These are phyloP conservation scores for Polypterus senegalus DNA, from an alignment of 2,113 vertebrate genomes.

Conservation along the genomic window DNA sequence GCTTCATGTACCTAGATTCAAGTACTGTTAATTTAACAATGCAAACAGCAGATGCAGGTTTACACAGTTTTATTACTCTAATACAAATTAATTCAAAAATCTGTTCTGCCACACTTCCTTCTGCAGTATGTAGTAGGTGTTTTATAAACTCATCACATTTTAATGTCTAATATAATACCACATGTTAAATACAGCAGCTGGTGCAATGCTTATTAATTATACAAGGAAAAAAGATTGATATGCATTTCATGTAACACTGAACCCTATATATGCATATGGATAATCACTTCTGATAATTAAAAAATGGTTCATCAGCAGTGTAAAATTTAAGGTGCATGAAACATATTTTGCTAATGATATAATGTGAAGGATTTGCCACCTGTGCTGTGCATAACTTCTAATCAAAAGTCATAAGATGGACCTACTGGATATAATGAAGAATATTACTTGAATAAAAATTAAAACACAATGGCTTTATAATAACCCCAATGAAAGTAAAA, in stretches of 20 bases:
- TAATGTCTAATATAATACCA: neutral
- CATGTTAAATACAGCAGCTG: conserved; percentile 1
- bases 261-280: neutral
- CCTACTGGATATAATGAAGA: too few relatives aligned
- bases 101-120: conserved; percentile 2
- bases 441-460: too few relatives aligned
- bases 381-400: too few relatives aligned
- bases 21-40: conserved; percentile 3
- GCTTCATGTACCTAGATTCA: neutral
- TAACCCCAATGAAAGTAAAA: too few relatives aligned
- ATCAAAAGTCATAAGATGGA: too few relatives aligned
- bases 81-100: conserved; percentile 2
- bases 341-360: too few relatives aligned
- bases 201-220: conserved; percentile 1
- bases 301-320: neutral
- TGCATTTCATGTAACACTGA: neutral
- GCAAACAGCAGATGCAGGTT: conserved; percentile 5
- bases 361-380: too few relatives aligned
- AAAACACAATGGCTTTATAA: too few relatives aligned
- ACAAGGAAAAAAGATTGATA: neutral
- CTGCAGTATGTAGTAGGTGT: conserved; percentile 2
- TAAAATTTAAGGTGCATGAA: too few relatives aligned
- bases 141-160: conserved; percentile 8
- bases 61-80: neutral
- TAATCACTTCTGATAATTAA: neutral